Evolutionary conservation across 1,140 invertebrate species (phyloP).

Genomic region (Heliothis virescens): DNA sequence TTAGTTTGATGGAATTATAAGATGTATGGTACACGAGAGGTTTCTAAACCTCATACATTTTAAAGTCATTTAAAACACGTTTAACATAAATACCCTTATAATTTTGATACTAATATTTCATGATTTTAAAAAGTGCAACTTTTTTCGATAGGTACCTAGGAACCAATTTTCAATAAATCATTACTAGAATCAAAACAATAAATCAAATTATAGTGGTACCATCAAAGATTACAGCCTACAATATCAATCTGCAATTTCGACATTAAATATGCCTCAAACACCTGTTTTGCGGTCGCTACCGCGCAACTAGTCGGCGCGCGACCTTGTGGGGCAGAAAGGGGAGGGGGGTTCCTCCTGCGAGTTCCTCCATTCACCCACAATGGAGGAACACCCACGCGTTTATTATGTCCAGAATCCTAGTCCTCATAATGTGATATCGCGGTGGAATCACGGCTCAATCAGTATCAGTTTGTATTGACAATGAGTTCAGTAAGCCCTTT

Average conservation of each 20-base stretch:
- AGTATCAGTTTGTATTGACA: conserved; percentile 27
- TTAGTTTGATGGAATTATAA: neutral
- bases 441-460: conserved; percentile 27
- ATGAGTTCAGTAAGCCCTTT: neutral
- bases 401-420: conserved; percentile 50
- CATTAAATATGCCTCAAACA: conserved; percentile 60
- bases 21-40: neutral
- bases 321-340: conserved; percentile 62
- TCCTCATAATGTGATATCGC: conserved; percentile 37
- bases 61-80: no score
- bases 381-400: conserved; percentile 56
- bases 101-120: no score
- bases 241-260: conserved; percentile 49
- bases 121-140: no score
- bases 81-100: no score
- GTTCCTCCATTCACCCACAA: no score
- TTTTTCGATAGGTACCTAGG: no score
- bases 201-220: no score
- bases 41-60: no score
- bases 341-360: no score
- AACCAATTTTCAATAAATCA: no score
- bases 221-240: neutral
- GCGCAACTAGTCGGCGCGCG: conserved; percentile 53
- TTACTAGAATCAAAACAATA: no score
- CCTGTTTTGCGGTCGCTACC: conserved; percentile 61